phyloP scores from a whole-genome alignment of 1,140 invertebrate genomes.

The Aphis gossypii region DNA sequence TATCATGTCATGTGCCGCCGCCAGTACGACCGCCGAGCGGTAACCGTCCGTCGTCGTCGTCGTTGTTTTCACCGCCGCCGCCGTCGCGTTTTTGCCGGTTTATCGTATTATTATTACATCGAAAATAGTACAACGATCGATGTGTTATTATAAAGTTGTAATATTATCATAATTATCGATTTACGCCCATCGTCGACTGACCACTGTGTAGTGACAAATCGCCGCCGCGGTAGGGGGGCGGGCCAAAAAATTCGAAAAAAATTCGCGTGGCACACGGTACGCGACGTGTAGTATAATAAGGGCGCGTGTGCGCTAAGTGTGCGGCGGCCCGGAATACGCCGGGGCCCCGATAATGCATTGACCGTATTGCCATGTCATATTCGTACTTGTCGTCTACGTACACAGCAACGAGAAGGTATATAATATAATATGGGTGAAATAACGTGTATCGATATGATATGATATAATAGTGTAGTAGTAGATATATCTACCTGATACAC shows the following conservation, averaged over 20 bases:
- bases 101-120: neutral
- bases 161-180: neutral
- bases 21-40: neutral
- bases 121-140: too few species aligned
- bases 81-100: neutral
- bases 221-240: too few species aligned
- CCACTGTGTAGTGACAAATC: neutral
- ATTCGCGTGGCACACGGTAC: neutral
- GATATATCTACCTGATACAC: too few species aligned
- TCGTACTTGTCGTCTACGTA: slow-evolving; percentile 54
- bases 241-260: neutral
- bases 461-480: neutral
- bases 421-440: neutral
- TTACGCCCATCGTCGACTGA: too few species aligned
- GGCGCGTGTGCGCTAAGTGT: neutral
- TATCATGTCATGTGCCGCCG: slow-evolving; percentile 26
- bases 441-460: neutral
- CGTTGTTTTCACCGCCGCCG: neutral
- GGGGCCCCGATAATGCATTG: slow-evolving; percentile 48
- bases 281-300: neutral
- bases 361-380: slow-evolving; percentile 54
- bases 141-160: too few species aligned
- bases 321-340: neutral
- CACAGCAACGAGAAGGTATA: slow-evolving; percentile 49
- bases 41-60: slow-evolving; percentile 25